Evolutionary conservation across 2,113 vertebrate genomes (phyloP), one percentile per base, ranked within the genome.

Genomic region (Rhizomys pruinosus): DNA sequence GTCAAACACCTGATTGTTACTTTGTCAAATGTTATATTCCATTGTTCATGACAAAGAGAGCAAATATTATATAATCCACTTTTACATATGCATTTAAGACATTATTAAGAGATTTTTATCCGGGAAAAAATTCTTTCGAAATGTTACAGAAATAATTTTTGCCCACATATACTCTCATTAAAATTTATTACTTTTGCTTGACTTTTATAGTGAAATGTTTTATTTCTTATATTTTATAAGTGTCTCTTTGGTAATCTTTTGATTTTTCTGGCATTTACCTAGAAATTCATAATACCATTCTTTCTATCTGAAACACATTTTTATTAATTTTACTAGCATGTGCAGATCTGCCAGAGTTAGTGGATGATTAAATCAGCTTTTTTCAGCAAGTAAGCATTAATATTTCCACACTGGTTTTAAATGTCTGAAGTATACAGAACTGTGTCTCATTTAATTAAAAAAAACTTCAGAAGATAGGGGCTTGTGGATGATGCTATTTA

Each of bases 131-230:
- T 20, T 74, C 15, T 74, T 15, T n/a, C 73, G 59, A 89, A 92
- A 80, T 76, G 55, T 80, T 91, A 82, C 1, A 37, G 64, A 85
- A 68, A 80, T 29, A 90, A 47, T 85, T 95, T 82, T 82, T 55
- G 84, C 3, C 37, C 25, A 44, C 79, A 20, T 59, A 27, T 29
- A 85, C 12, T 59, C 68, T 59, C 47, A 57, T 93, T 95, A 85
- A 92, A 87, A 81, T 93, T 85, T 87, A 87, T 79, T 94, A 80
- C 9, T 79, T 93, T 92, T 91, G 71, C 47, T 95, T 95, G 72
- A 82, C 72, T 76, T 90, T 91, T 88, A 85, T 39, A 73, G 66
- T 22, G 47, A 85, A 94, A 86, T 74, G 57, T 22, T 52, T 84
- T 47, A 79, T 89, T 92, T 95, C 52, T 91, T 85, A 6, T 86